Evolutionary conservation across 2,888 invertebrate genomes (phyloP), one percentile per base, ranked within the genome.

Genomic region (Eupithecia pulchellata): DNA sequence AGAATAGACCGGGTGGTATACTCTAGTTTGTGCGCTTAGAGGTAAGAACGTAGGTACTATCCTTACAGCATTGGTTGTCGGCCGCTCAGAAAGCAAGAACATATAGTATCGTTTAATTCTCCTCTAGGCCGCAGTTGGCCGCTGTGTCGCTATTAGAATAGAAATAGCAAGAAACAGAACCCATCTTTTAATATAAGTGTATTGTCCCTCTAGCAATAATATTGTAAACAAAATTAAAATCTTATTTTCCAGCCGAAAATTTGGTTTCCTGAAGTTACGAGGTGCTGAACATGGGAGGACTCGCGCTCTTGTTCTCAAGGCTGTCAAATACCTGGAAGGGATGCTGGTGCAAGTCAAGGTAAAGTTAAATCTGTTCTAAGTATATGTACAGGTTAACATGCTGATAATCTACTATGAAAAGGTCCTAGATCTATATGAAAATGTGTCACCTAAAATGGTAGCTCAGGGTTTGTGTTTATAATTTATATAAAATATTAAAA

Each of bases 221-320:
- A 42, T 14, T 17, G 47, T 47, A 42, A 20, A 20, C 8, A 9
- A 14, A 60, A 20, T n/a, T n/a, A n/a, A 34, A 20, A 34, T 60
- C 25, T 32, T 57, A 17, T 32, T 74, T 95, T 95, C 76, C 95
- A 99, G 99, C 89, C 98, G 98, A 30, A 97, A 98, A 85, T 99
- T 97, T 95, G 99, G 99, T 58, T 98, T 98, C 87, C 91, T 99
- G 74, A 97, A 98, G 84, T 91, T 98, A 62, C 96, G 97, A 82
- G 95, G 96, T 70, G 95, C 96, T 64, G 98, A 98, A 89, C 97
- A 98, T 95, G 95, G 95, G 17, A 96, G 96, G 84, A 97, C 98
- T 79, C 96, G 97, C 86, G 95, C 96, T 62, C 94, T 98, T 76
- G 96, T 99, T 42, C 95, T 97, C 70, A 97, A 97, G 95, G 98